These are phyloP conservation scores for Haemorhous mexicanus DNA, from an alignment of 2,113 vertebrate species.

Conservation along the genomic window DNA sequence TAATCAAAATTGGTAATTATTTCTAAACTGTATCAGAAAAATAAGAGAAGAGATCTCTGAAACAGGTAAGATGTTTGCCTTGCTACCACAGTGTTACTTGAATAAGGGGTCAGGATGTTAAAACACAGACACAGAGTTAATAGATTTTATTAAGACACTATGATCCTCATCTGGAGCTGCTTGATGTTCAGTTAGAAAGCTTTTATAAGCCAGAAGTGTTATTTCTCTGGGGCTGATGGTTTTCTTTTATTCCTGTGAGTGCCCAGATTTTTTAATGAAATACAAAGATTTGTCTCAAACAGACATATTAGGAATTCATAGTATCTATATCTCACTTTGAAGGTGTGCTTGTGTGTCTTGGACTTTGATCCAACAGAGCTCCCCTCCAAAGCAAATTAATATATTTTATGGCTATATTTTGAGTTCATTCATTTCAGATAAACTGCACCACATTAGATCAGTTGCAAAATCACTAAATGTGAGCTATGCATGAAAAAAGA, in stretches of 20 bases:
- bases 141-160: background rate
- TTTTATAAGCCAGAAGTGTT: background rate
- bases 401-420: background rate
- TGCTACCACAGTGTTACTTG: background rate
- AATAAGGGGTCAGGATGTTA: background rate
- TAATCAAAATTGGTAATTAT: background rate
- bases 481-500: background rate
- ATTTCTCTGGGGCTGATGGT: background rate
- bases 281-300: background rate
- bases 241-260: background rate
- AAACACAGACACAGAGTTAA: background rate
- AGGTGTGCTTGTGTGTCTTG: background rate
- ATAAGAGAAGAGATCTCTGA: background rate
- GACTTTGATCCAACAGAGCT: background rate
- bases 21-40: background rate
- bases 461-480: background rate
- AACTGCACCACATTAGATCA: background rate
- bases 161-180: background rate
- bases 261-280: background rate
- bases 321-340: background rate
- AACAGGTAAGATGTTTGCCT: background rate
- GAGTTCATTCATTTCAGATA: background rate
- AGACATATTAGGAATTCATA: background rate
- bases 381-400: background rate
- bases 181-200: slow-evolving; percentile 14